A percentile compares a stretch with the other conserved stretches of the same genome.
Evolutionary conservation across 2,888 invertebrate genomes (phyloP).

Genomic region (Zaprionus bogoriensis): DNA sequence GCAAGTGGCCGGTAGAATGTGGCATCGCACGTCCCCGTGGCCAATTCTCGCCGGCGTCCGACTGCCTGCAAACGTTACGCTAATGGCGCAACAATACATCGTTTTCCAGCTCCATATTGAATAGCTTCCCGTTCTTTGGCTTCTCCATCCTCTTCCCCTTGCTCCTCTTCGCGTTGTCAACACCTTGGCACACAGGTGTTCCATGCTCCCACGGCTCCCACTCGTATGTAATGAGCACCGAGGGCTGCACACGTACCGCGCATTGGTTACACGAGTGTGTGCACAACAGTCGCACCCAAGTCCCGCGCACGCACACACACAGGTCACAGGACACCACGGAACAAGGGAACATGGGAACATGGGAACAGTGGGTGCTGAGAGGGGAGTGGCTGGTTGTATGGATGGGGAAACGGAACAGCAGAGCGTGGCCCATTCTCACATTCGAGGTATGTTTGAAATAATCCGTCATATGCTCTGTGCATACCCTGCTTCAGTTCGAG

Average conservation of each 20-base stretch:
- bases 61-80: conserved; percentile 43
- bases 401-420: neutral
- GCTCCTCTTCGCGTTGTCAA: conserved; percentile 49
- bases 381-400: neutral
- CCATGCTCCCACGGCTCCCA: conserved; percentile 30
- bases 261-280: conserved; percentile 42
- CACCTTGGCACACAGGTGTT: conserved; percentile 66
- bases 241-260: conserved; percentile 35
- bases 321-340: neutral
- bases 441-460: conserved; percentile 22
- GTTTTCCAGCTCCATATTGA: conserved; percentile 35
- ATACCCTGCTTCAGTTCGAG: conserved; percentile 4
- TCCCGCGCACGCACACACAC: conserved; percentile 20
- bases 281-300: conserved; percentile 18
- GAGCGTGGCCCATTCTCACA: neutral
- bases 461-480: conserved; percentile 33
- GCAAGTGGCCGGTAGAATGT: too few relatives aligned
- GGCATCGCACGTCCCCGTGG: conserved; percentile 44
- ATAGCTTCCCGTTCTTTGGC: conserved; percentile 1
- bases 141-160: neutral
- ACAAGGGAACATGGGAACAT: conserved; percentile 16
- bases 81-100: conserved; percentile 59
- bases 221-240: conserved; percentile 47
- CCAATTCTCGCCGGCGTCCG: conserved; percentile 43
- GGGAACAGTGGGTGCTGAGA: neutral